Percentiles rank a stretch among this genome's conserved stretches.
Evolutionary conservation across 2,888 invertebrate genomes (phyloP).

Genomic region (Sclerodermus sp.): DNA sequence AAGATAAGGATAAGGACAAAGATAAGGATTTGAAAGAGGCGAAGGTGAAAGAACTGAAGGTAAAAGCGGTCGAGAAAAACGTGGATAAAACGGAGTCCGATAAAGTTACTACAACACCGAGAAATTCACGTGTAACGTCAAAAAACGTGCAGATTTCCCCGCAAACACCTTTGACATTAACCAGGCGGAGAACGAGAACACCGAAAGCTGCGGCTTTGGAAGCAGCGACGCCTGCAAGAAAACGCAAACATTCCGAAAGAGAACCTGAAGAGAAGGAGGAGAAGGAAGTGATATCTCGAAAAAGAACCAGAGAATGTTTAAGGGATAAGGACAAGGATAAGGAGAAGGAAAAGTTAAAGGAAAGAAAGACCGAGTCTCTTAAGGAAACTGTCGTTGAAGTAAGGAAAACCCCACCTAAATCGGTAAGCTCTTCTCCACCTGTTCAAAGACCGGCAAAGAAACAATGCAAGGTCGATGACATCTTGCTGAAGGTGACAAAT

Average conservation of each 20-base stretch:
- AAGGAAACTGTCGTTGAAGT: constrained; percentile 21
- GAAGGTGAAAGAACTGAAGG: constrained; percentile 48
- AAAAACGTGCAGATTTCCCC: constrained; percentile 22
- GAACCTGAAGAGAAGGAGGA: constrained; percentile 44
- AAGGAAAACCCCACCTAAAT: constrained; percentile 27
- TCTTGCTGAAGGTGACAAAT: constrained; percentile 50
- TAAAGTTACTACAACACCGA: constrained; percentile 28
- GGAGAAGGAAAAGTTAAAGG: constrained; percentile 29
- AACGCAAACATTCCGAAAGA: constrained; percentile 57
- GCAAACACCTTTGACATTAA: constrained; percentile 13
- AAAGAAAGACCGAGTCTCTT: constrained; percentile 12
- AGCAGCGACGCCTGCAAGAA: constrained; percentile 35
- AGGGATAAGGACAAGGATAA: constrained; percentile 35
- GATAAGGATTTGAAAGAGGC: constrained; percentile 17
- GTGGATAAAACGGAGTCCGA: constrained; percentile 14
- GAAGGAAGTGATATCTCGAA: constrained; percentile 32
- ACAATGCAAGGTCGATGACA: constrained; percentile 52
- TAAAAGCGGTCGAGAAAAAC: constrained; percentile 24
- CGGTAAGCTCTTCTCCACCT: constrained; percentile 14
- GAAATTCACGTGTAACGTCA: constrained; percentile 26
- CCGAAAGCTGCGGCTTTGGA: constrained; percentile 27
- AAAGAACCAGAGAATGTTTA: constrained; percentile 41
- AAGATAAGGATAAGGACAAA: constrained; percentile 14
- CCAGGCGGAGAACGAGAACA: constrained; percentile 39
- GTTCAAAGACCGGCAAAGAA: constrained; percentile 40